A percentile compares a stretch with the other conserved stretches of the same genome.
These are phyloP conservation scores for Physeter macrocephalus DNA, from an alignment of 2,113 vertebrate species.

Conservation along the genomic window DNA sequence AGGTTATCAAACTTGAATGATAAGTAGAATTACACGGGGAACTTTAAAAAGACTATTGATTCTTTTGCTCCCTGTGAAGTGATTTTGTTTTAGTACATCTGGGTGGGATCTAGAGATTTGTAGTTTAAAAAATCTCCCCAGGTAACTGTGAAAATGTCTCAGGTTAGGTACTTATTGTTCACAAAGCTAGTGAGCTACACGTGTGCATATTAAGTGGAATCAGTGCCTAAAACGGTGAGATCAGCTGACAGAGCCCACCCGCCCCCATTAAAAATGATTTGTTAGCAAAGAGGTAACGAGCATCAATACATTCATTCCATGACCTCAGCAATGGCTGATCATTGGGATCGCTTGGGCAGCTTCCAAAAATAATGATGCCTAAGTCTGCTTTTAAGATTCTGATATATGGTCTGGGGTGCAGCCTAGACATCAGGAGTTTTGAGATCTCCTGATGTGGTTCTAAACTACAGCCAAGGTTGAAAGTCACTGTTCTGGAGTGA, in stretches of 20 bases:
- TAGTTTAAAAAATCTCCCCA: not conserved
- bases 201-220: not conserved
- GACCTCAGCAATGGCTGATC: not conserved
- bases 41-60: not conserved
- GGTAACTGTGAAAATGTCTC: not conserved
- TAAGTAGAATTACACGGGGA: not conserved
- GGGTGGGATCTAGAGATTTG: not conserved
- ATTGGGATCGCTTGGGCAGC: not conserved
- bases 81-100: not conserved
- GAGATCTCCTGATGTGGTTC: not conserved
- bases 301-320: not conserved
- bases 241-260: not conserved
- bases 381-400: not conserved
- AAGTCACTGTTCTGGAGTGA: not conserved
- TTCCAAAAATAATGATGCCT: not conserved
- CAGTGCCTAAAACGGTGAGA: not conserved
- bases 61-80: not conserved
- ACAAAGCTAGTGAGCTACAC: not conserved
- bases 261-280: fast-evolving
- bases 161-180: not conserved
- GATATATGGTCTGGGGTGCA: not conserved
- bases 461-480: not conserved
- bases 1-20: not conserved
- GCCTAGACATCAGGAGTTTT: not conserved
- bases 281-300: not conserved